These are phyloP conservation scores for Palythoa heliodiscus DNA, from an alignment of 92 coral and sea anemone species.

Conservation along the genomic window DNA sequence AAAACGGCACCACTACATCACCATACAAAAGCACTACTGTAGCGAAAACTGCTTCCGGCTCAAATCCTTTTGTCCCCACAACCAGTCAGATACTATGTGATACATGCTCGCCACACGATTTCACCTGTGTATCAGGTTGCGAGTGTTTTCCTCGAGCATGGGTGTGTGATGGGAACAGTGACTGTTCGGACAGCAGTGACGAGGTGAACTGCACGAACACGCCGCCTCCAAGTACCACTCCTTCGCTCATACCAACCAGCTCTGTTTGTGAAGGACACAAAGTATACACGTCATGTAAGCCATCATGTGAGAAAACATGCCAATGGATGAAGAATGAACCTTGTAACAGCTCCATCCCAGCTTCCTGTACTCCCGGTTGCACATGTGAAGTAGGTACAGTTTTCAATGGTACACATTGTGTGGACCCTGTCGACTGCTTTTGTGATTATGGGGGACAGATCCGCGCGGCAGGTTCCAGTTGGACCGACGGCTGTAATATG, in stretches of 20 bases:
- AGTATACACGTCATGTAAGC: constrained; percentile 63
- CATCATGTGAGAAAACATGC: constrained; percentile 73
- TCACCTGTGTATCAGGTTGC: constrained; percentile 47
- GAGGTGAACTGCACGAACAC: constrained; percentile 48
- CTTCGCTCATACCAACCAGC: constrained; percentile 41
- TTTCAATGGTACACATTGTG: constrained; percentile 85
- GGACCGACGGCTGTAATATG: constrained; percentile 70
- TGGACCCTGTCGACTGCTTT: constrained; percentile 76
- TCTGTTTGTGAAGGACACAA: constrained; percentile 49
- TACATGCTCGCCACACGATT: constrained; percentile 48
- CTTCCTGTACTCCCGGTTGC: constrained; percentile 69
- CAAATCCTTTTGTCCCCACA: constrained; percentile 9
- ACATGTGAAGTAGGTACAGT: constrained; percentile 70
- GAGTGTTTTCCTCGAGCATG: constrained; percentile 50
- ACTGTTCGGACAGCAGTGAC: constrained; percentile 61
- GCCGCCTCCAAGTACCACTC: background rate
- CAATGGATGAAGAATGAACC: constrained; percentile 76
- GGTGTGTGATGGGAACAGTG: constrained; percentile 59
- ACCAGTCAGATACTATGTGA: constrained; percentile 33
- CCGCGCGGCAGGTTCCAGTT: constrained; percentile 74
- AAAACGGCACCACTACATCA: constrained; percentile 2
- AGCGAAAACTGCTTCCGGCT: background rate
- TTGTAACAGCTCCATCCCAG: constrained; percentile 43
- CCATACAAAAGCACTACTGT: constrained; percentile 7
- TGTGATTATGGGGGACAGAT: constrained; percentile 58